Conservation (phyloP, 2,113 vertebrate species). For the Syngnathus scovelli region DNA sequence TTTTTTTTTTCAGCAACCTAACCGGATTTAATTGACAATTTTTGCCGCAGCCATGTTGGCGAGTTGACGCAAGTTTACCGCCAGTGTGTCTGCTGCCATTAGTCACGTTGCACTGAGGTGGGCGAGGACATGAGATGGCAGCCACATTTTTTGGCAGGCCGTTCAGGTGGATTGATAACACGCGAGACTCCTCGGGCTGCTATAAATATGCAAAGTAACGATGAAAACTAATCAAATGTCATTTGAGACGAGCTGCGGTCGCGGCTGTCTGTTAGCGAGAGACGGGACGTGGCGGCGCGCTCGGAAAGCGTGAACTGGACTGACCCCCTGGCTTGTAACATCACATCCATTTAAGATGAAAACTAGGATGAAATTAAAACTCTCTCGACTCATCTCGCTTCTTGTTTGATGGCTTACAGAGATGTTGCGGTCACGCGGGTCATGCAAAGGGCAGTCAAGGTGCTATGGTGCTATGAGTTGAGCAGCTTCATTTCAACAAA, state of each 20-base stretch:
- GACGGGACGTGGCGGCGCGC: not conserved
- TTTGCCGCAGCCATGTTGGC: not conserved
- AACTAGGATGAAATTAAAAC: not conserved
- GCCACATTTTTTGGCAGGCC: not conserved
- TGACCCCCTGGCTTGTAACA: not conserved
- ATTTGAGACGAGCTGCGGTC: not conserved
- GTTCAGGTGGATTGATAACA: not conserved
- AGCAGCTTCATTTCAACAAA: too few relatives aligned
- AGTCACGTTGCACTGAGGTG: not conserved
- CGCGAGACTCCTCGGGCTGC: not conserved
- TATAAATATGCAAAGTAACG: not conserved
- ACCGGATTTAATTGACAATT: not conserved
- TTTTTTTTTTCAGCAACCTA: not conserved
- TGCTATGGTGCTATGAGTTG: too few relatives aligned
- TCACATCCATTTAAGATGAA: not conserved
- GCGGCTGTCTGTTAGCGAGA: not conserved
- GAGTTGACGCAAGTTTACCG: not conserved
- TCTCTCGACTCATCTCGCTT: not conserved
- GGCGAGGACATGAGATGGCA: not conserved
- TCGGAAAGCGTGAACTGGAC: not conserved
- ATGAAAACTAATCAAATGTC: not conserved
- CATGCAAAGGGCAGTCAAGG: not conserved
- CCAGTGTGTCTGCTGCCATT: not conserved
- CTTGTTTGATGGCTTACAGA: not conserved
- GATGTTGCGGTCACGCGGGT: not conserved